These are phyloP conservation scores for Acridotheres tristis DNA, from an alignment of 2,797 vertebrate genomes.

Conservation along the genomic window DNA sequence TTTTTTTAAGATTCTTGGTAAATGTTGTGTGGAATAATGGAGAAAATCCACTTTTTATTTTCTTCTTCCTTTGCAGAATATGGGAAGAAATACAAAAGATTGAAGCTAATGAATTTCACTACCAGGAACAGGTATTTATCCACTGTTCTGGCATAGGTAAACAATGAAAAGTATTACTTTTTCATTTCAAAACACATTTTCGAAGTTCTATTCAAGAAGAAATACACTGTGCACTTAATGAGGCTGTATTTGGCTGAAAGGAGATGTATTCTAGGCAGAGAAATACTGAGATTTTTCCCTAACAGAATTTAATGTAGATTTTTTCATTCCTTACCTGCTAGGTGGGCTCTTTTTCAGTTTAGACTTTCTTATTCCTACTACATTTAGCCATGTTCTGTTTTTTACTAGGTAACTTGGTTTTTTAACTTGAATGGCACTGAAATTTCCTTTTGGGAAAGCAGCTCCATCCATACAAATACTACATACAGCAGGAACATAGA, in stretches of 20 bases:
- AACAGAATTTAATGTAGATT: neutral
- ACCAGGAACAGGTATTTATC: conserved; percentile 91
- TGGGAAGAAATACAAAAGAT: conserved; percentile 97
- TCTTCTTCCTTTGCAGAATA: conserved; percentile 79
- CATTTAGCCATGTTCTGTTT: neutral
- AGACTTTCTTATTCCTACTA: neutral
- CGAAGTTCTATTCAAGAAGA: neutral
- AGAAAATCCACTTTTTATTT: neutral
- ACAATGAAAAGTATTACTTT: neutral
- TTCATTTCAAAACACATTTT: neutral
- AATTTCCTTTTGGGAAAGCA: neutral
- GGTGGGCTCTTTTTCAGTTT: neutral
- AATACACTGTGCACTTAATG: neutral
- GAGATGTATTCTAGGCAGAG: neutral
- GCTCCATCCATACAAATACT: neutral
- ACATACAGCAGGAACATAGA: neutral
- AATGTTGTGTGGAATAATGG: neutral
- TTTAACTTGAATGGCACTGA: neutral
- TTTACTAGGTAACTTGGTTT: neutral
- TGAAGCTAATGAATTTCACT: conserved; percentile 93
- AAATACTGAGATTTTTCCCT: neutral
- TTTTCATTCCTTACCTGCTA: neutral
- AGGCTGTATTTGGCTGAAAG: neutral
- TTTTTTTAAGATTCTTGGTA: neutral
- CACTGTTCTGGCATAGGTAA: neutral